Evolutionary conservation across 2,797 vertebrate genomes (phyloP).

Genomic region (Xiphophorus birchmanni): DNA sequence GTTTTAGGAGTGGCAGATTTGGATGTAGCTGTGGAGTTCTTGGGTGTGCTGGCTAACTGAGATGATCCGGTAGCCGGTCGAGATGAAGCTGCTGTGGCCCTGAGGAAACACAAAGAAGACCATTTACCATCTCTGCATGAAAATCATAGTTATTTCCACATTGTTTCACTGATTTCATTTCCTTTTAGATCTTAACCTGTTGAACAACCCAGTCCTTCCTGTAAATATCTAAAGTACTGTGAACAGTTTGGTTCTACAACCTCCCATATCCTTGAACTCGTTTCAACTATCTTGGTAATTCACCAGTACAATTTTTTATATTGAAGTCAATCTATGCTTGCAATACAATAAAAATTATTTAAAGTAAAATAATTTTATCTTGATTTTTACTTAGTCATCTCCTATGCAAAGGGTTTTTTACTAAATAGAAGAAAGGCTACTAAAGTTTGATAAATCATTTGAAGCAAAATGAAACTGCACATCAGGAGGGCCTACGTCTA

Average conservation of each 20-base stretch:
- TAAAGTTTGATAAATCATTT: background rate
- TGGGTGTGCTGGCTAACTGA: conserved; percentile 59
- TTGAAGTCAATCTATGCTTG: background rate
- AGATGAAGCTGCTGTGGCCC: conserved; percentile 60
- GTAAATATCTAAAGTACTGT: background rate
- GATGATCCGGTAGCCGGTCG: conserved; percentile 67
- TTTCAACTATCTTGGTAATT: background rate
- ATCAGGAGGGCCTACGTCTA: background rate
- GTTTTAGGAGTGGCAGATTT: conserved; percentile 75
- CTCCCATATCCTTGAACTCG: background rate
- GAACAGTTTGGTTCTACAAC: background rate
- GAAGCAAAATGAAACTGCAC: background rate
- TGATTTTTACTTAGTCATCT: background rate
- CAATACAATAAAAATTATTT: background rate
- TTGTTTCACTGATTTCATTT: background rate
- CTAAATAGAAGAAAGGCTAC: background rate
- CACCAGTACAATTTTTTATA: background rate
- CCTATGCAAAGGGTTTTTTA: background rate
- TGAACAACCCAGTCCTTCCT: background rate
- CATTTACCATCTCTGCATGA: background rate
- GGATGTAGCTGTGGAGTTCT: conserved; percentile 64
- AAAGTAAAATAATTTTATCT: background rate
- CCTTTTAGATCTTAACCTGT: background rate
- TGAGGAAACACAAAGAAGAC: conserved; percentile 37
- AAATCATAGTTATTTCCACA: background rate